Evolutionary conservation across 2,113 vertebrate genomes (phyloP), one percentile per base, ranked within the genome.

Genomic region (Bungarus multicinctus): DNA sequence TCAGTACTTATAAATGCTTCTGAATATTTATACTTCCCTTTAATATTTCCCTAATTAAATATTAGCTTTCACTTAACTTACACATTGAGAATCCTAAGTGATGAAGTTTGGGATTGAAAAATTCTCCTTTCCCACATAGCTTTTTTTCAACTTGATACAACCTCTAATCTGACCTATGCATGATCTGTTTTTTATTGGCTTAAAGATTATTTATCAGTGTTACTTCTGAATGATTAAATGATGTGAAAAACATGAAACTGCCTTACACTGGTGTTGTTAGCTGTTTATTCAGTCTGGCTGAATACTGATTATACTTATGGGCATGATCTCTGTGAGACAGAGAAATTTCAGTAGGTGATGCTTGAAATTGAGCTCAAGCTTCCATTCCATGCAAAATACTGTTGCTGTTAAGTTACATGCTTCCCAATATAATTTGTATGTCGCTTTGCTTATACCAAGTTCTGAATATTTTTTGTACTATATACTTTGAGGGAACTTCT

Each of bases 21-120:
- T 93, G 64, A 93, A 81, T 81, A 81, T 43, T 87, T 93, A 92
- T 58, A 90, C 22, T 52, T 45, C 12, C 53, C 50, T 30, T 89
- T 86, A 58, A 50, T 52, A 50, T 81, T 39, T 60, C 58, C 8
- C 69, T 43, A 12, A 6, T 47, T 86, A 60, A 86, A 60, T 34
- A 43, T 86, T 90, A 58, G 8, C n/a, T 64, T 54, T 88, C 23
- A 20, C 4, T n/a, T 9, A 50, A 11, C 52, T 90, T 55, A 27
- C 22, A 25, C 52, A 53, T 90, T 86, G 88, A 86, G n/a, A 27
- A 86, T n/a, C 45, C 54, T 52, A 5, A 52, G 18, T 27, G 58
- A 34, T 58, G 22, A n/a, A 64, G 43, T 30, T 85, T 90, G 45
- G 47, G 34, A 91, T 92, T 60, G 69, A 34, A 64, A 85, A 54